Evolutionary conservation across 2,113 vertebrate species (phyloP), one percentile per base, ranked within the genome.

Genomic region (Brachirus orientalis): DNA sequence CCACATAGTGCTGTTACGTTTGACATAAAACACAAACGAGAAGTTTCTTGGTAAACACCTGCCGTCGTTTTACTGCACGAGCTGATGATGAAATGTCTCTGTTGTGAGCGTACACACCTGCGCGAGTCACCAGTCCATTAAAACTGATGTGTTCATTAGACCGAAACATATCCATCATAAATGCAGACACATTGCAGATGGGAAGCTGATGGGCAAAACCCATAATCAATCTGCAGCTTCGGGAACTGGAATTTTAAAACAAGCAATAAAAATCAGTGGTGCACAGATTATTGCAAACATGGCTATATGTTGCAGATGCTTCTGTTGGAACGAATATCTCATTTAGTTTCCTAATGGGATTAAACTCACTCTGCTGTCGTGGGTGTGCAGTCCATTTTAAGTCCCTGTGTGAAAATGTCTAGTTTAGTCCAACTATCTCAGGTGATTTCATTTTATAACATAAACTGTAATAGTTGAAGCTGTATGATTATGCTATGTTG

Each of bases 1-100:
- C 69, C 83, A 84, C 84, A 91, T 66, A 89, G 80, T 20, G 82
- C 90, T 91, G 67, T 55, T 1, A 68, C 8, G 66, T 6, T 55
- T 1, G 47, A 60, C 14, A 59, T 8, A 20, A 61, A 62, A 56
- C n/a, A 79, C 10, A 69, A 52, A 62, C 14, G 4, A 48, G 2
- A 55, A 8, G 10, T 61, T 46, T 52, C 28, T 28, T 3, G 28
- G 28, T n/a, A 60, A 13, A 28, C n/a, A 14, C 10, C 12, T 6
- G 7, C 28, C 3, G 3, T 28, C 2, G n/a, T n/a, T n/a, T n/a
- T n/a, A n/a, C n/a, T n/a, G n/a, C n/a, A n/a, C n/a, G n/a, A n/a
- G n/a, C n/a, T n/a, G n/a, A n/a, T 20, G 18, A 47, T 59, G 2
- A 16, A 40, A 5, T 48, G 16, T 20, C 41, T n/a, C 11, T 52